Base-by-base conservation (phyloP, 2,797 vertebrate species). In the Myotis findleyi region DNA sequence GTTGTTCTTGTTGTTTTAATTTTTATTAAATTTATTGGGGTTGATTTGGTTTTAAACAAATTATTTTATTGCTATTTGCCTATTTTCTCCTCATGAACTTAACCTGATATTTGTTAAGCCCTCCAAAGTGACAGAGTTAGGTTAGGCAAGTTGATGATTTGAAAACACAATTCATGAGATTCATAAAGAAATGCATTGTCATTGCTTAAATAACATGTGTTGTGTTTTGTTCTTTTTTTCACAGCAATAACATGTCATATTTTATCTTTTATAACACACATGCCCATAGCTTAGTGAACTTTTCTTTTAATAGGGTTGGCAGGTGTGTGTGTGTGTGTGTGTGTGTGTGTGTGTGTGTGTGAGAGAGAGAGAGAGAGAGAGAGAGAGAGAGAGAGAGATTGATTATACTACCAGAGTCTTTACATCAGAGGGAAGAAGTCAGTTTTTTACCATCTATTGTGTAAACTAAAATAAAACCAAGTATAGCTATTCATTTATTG, bases 31-130 rank as follows among this genome's bases (percentile, higher is more conserved):
- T 33, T 68, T 68, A 18, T 68, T 33, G 64, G 30, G 64, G 64
- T 57, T 69, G 25, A 57, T 66, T 96, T 82, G 79, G 18, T 49
- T 88, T 88, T 87, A 95, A 94, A 30, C 53, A 64, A 88, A 81
- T 72, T 38, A 69, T 12, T 21, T 38, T 68, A 44, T 13, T 95
- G 23, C 83, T 51, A 0, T 91, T 81, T 94, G 12, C 44, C 33
- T 88, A 3, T 84, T 82, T 87, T 84, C 14, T 69, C 7, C 47
- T 93, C 33, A 73, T 6, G 33, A 73, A 36, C 1, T 1, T 77
- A 89, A 75, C 17, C 21, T 85, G 44, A 20, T 85, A 44, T 92
- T 86, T 95, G 72, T 66, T 95, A 83, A 89, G 17, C 44, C n/a
- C 25, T 89, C 13, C 87, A 83, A 93, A 79, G 12, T 91, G 79